Evolutionary conservation across 2,888 invertebrate species (phyloP).

Genomic region (Drosophila neotestacea): DNA sequence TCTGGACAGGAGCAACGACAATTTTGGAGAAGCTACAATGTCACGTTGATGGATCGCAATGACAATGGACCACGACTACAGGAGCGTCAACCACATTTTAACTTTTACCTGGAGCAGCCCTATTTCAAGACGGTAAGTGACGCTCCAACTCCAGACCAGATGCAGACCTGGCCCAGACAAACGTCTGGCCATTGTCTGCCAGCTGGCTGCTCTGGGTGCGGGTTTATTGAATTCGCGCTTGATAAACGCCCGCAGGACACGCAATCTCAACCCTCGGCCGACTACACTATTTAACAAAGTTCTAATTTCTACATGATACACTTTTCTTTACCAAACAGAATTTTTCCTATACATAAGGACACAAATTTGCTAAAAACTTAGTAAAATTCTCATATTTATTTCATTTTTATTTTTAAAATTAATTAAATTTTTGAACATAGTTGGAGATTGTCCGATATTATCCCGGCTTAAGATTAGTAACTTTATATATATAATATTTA

Average conservation of each 20-base stretch:
- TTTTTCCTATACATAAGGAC: too few species aligned
- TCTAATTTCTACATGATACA: neutral
- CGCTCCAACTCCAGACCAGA: conserved; percentile 3
- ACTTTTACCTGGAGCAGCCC: conserved; percentile 81
- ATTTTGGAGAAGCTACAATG: conserved; percentile 63
- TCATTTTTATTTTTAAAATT: too few species aligned
- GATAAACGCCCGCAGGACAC: conserved; percentile 67
- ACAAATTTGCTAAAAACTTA: too few species aligned
- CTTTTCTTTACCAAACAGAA: neutral
- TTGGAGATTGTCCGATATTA: too few species aligned
- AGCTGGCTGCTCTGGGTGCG: conserved; percentile 56
- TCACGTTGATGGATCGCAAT: conserved; percentile 93
- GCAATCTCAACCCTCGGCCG: conserved; percentile 43
- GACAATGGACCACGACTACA: conserved; percentile 94
- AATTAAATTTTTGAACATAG: too few species aligned
- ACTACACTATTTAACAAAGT: conserved; percentile 11
- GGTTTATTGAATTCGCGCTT: conserved; percentile 71
- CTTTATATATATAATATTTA: too few species aligned
- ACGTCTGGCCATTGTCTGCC: conserved; percentile 64
- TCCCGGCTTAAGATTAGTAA: too few species aligned
- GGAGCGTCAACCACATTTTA: conserved; percentile 83
- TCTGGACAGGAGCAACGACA: conserved; percentile 48
- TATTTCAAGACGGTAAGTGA: conserved; percentile 83
- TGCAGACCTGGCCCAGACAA: conserved; percentile 57
- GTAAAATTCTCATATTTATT: too few species aligned